Conservation (phyloP, 2,797 vertebrate species). For the Lemur catta region DNA sequence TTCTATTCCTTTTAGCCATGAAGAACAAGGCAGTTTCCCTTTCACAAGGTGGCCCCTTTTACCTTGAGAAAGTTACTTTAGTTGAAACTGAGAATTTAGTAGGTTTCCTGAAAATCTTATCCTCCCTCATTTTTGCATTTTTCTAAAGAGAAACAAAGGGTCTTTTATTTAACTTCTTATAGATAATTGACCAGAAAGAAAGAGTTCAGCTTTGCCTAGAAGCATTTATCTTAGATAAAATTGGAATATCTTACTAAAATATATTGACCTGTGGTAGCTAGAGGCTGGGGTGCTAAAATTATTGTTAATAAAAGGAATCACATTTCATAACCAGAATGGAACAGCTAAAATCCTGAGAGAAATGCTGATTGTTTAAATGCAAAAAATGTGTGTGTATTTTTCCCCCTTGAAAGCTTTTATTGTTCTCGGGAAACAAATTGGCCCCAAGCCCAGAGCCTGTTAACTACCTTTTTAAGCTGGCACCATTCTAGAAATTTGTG, state of each 20-base stretch:
- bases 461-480: not conserved
- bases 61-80: not conserved
- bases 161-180: slow-evolving; percentile 32
- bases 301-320: slow-evolving; percentile 42
- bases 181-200: slow-evolving; percentile 54
- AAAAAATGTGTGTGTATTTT: not conserved
- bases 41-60: not conserved
- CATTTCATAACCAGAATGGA: not conserved
- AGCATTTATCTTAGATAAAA: slow-evolving; percentile 66
- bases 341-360: not conserved
- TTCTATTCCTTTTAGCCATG: not conserved
- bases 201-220: slow-evolving; percentile 60
- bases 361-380: not conserved
- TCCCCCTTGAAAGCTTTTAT: not conserved
- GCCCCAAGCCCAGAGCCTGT: not conserved
- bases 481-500: not conserved
- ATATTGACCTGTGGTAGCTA: slow-evolving; percentile 60
- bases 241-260: slow-evolving; percentile 77
- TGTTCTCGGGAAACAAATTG: not conserved
- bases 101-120: not conserved
- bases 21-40: not conserved
- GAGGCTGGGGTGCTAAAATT: not conserved
- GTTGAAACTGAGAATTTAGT: not conserved
- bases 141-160: not conserved
- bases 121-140: not conserved